These are phyloP conservation scores for Perca fluviatilis DNA, from an alignment of 2,113 vertebrate species.

Conservation along the genomic window DNA sequence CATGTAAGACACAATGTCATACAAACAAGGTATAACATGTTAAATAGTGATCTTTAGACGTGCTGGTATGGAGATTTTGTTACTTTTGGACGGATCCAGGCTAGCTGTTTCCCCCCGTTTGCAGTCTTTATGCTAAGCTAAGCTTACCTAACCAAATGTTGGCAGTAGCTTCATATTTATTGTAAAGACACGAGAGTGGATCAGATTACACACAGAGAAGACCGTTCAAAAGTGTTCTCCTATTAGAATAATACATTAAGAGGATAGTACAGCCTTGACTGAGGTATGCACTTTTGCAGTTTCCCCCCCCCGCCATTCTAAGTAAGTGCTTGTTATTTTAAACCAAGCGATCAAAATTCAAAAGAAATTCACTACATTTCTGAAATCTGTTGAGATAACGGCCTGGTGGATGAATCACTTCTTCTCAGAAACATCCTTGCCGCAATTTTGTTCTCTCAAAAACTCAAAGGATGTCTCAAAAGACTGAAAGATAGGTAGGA, in stretches of 20 bases:
- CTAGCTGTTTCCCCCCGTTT: not conserved
- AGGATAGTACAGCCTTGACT: not conserved
- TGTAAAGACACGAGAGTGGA: not conserved
- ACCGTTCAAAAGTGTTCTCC: not conserved
- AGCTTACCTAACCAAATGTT: not conserved
- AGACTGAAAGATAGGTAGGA: not conserved
- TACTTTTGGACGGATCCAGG: no score
- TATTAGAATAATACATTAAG: not conserved
- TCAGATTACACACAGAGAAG: not conserved
- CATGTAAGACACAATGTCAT: no score
- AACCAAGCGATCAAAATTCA: not conserved
- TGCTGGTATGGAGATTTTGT: not conserved
- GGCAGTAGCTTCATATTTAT: not conserved
- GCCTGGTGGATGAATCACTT: not conserved
- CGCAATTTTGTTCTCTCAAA: constrained; percentile 13
- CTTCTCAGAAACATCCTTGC: not conserved
- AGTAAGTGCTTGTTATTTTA: not conserved
- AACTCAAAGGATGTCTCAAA: constrained; percentile 5
- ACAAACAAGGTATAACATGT: not conserved
- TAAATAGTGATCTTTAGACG: not conserved
- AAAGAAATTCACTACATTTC: not conserved
- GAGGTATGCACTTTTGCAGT: no score
- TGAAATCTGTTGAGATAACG: not conserved
- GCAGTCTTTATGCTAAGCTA: not conserved
- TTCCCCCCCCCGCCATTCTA: not conserved